Evolutionary conservation across 2,113 vertebrate species (phyloP).

Genomic region (Nanger granti): DNA sequence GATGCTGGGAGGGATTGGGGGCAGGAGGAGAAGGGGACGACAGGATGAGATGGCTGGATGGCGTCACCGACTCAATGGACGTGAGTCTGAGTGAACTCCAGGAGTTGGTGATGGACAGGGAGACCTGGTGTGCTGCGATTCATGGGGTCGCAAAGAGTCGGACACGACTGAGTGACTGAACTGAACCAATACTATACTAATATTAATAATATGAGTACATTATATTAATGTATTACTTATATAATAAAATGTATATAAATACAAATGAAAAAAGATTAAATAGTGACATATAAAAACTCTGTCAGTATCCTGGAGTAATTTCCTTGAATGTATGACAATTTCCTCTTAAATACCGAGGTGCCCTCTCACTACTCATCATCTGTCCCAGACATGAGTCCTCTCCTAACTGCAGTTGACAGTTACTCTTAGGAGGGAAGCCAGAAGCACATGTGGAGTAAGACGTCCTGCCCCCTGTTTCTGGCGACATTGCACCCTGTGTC

Average conservation of each 20-base stretch:
- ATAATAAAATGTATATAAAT: not conserved
- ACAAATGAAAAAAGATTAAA: not conserved
- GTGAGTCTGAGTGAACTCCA: too few relatives aligned
- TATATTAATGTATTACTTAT: not conserved
- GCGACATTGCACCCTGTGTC: not conserved
- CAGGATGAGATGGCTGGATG: too few relatives aligned
- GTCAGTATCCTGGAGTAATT: not conserved
- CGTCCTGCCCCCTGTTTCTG: not conserved
- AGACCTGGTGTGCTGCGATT: too few relatives aligned
- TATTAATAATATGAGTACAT: not conserved
- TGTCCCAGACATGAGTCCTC: not conserved
- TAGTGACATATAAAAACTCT: not conserved
- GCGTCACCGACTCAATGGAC: accelerated
- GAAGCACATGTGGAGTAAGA: not conserved
- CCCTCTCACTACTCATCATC: not conserved
- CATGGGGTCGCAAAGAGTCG: too few relatives aligned
- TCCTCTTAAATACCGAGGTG: not conserved
- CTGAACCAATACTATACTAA: not conserved
- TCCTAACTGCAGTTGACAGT: not conserved
- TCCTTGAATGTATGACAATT: not conserved
- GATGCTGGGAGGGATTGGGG: too few relatives aligned
- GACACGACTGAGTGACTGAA: too few relatives aligned
- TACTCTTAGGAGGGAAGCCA: not conserved
- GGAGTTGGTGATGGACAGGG: too few relatives aligned
- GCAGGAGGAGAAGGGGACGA: too few relatives aligned